Conservation (phyloP, 2,888 invertebrate genomes). For the Aelia acuminata region DNA sequence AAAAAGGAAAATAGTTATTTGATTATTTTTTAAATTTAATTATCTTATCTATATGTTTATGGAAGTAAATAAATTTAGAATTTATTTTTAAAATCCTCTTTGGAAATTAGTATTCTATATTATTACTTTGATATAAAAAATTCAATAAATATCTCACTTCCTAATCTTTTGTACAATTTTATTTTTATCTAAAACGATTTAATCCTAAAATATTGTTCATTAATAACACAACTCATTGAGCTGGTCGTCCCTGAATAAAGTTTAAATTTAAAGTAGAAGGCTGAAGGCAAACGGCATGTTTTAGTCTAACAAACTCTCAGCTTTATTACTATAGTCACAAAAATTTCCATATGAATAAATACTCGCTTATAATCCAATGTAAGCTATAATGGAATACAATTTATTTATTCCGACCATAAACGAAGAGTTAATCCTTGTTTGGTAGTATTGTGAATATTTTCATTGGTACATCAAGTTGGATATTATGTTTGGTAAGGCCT, state of each 20-base stretch:
- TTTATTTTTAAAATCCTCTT: not conserved
- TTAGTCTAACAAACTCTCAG: not conserved
- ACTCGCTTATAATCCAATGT: not conserved
- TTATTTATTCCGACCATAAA: not conserved
- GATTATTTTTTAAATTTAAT: too few species aligned
- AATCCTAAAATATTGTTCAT: conserved; percentile 26
- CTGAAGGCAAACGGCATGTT: conserved; percentile 17
- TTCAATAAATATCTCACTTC: not conserved
- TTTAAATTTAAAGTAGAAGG: not conserved
- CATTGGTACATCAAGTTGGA: not conserved
- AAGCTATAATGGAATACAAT: not conserved
- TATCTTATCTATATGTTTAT: too few species aligned
- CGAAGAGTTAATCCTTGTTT: not conserved
- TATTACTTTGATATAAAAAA: not conserved
- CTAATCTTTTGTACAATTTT: not conserved
- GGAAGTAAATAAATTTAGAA: too few species aligned
- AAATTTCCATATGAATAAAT: not conserved
- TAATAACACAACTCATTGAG: not conserved
- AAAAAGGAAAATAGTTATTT: too few species aligned
- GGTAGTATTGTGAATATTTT: not conserved
- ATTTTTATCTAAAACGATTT: not conserved
- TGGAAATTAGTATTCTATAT: not conserved
- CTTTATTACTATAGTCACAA: not conserved
- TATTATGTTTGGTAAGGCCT: not conserved
- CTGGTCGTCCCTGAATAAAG: conserved; percentile 15